Evolutionary conservation across 2,113 vertebrate genomes (phyloP).

Genomic region (Aramus guarauna): DNA sequence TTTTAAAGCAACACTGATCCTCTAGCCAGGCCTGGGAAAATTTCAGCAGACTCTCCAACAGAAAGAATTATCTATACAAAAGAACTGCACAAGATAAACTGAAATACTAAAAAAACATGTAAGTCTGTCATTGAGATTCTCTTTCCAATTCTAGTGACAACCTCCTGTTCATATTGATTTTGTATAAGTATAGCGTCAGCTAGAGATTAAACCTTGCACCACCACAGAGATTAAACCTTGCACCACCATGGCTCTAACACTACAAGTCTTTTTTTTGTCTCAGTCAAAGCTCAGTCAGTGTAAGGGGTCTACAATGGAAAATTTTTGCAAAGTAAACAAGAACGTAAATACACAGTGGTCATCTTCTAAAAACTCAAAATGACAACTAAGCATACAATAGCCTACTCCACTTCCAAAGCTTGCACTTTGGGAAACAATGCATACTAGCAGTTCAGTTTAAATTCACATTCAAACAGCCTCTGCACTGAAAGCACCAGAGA

Average conservation of each 20-base stretch:
- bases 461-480: neutral
- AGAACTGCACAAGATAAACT: neutral
- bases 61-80: neutral
- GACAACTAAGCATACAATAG: neutral
- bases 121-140: neutral
- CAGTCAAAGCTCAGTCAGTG: neutral
- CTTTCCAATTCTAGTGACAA: neutral
- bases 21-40: neutral
- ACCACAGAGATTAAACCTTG: neutral
- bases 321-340: neutral
- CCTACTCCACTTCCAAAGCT: neutral
- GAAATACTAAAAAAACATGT: neutral
- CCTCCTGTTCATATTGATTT: neutral
- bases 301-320: neutral
- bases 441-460: neutral
- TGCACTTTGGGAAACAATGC: neutral
- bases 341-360: neutral
- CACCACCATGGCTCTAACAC: neutral
- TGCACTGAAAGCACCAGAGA: neutral
- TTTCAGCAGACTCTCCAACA: neutral
- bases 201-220: neutral
- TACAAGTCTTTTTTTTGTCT: neutral
- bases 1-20: conserved; percentile 10
- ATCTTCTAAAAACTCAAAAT: neutral
- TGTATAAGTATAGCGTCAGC: neutral